These are phyloP conservation scores for Myotis pilosus DNA, from an alignment of 2,797 vertebrate species.

Conservation along the genomic window DNA sequence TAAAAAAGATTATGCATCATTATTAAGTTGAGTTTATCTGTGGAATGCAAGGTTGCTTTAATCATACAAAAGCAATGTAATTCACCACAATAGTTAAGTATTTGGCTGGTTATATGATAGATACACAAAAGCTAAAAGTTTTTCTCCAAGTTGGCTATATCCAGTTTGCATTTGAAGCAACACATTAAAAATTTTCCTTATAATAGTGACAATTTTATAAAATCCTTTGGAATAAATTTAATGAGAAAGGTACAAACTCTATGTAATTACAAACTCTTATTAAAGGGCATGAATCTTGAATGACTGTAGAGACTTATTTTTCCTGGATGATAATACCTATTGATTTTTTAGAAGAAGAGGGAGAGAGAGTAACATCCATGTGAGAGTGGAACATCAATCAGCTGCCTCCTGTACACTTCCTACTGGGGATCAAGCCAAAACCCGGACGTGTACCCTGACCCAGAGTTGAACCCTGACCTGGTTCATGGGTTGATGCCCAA, in stretches of 20 bases:
- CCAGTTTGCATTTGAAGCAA: not conserved
- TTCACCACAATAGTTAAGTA: not conserved
- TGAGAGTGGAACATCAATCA: too few relatives aligned
- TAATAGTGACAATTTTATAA: not conserved
- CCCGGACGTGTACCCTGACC: too few relatives aligned
- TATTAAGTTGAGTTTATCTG: not conserved
- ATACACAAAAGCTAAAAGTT: not conserved
- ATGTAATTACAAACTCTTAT: not conserved
- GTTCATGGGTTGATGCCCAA: too few relatives aligned
- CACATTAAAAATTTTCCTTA: not conserved
- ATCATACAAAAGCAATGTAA: not conserved
- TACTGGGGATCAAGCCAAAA: too few relatives aligned
- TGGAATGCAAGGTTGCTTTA: slow-evolving; percentile 3
- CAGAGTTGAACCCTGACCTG: too few relatives aligned
- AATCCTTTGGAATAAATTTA: not conserved
- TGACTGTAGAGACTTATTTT: not conserved
- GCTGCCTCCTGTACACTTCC: too few relatives aligned
- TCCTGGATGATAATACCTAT: not conserved
- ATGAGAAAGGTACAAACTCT: not conserved
- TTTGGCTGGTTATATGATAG: not conserved
- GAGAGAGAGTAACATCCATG: too few relatives aligned
- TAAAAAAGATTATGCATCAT: not conserved
- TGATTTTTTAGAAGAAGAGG: too few relatives aligned
- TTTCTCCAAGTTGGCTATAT: not conserved
- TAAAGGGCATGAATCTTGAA: not conserved